Conservation (phyloP, 2,888 invertebrate species). For the Crossocerus cetratus region DNA sequence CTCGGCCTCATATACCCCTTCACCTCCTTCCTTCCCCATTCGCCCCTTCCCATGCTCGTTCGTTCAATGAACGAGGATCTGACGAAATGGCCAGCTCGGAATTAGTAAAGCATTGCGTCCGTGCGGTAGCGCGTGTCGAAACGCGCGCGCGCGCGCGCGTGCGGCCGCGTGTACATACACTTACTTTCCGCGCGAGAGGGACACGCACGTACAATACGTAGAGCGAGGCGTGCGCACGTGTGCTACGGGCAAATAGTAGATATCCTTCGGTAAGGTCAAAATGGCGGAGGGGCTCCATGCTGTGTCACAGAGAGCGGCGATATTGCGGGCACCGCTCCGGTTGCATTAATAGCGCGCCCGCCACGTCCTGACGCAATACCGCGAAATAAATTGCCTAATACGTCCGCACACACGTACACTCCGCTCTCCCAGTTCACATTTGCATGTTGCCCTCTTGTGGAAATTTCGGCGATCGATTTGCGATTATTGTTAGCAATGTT, state of each 20-base stretch:
- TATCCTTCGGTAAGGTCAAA: constrained; percentile 75
- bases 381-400: constrained; percentile 62
- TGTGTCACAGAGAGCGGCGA: constrained; percentile 42
- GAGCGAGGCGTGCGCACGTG: constrained; percentile 11
- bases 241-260: constrained; percentile 55
- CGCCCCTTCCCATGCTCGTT: constrained; percentile 21
- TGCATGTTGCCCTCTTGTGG: no score
- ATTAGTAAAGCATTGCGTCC: constrained; percentile 54
- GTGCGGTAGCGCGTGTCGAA: constrained; percentile 48
- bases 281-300: constrained; percentile 66
- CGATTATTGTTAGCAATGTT: no score
- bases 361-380: constrained; percentile 54
- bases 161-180: constrained; percentile 21
- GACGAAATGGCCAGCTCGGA: constrained; percentile 52
- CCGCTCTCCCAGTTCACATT: no score
- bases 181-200: not conserved
- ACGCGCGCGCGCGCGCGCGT: constrained; percentile 21
- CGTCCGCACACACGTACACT: constrained; percentile 27
- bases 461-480: no score
- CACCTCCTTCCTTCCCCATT: not conserved
- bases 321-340: constrained; percentile 53
- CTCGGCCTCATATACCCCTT: not conserved
- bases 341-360: constrained; percentile 58
- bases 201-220: not conserved
- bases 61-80: constrained; percentile 52